phyloP scores from a whole-genome alignment of 2,888 invertebrate genomes.

The Bugulina stolonifera region DNA sequence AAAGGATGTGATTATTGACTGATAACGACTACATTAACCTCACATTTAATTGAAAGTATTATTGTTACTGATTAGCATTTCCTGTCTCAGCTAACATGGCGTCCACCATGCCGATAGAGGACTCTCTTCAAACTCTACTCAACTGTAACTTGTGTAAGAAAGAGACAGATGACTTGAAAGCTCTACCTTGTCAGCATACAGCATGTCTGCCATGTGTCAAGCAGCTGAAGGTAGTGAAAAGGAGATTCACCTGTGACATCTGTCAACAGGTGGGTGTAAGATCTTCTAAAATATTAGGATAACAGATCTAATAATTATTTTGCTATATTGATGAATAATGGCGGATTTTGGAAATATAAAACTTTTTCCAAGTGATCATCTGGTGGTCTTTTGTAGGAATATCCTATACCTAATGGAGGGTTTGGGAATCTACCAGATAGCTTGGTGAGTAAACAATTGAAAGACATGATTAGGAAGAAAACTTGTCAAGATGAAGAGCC shows the following conservation, averaged over 20 bases:
- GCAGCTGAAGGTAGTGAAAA: not conserved
- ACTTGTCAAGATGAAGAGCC: too few species aligned
- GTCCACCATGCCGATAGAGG: too few species aligned
- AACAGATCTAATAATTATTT: not conserved
- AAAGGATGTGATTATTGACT: too few species aligned
- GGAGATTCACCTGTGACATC: not conserved
- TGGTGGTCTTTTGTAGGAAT: too few species aligned
- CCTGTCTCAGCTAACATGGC: too few species aligned
- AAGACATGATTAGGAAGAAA: not conserved
- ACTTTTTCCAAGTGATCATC: too few species aligned
- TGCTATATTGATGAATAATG: too few species aligned
- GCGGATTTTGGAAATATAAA: too few species aligned
- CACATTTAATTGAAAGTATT: too few species aligned
- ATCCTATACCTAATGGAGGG: not conserved
- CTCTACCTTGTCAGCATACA: not conserved
- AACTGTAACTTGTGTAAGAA: not conserved
- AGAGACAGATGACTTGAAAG: not conserved
- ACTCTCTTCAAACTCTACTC: not conserved
- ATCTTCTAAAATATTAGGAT: not conserved
- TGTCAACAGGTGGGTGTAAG: not conserved
- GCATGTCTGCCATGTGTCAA: not conserved
- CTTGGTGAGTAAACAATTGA: not conserved
- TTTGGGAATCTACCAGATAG: not conserved
- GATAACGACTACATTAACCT: too few species aligned
- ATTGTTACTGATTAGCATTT: too few species aligned